Conservation (phyloP, 2,797 vertebrate species). For the Micrastur ruficollis region DNA sequence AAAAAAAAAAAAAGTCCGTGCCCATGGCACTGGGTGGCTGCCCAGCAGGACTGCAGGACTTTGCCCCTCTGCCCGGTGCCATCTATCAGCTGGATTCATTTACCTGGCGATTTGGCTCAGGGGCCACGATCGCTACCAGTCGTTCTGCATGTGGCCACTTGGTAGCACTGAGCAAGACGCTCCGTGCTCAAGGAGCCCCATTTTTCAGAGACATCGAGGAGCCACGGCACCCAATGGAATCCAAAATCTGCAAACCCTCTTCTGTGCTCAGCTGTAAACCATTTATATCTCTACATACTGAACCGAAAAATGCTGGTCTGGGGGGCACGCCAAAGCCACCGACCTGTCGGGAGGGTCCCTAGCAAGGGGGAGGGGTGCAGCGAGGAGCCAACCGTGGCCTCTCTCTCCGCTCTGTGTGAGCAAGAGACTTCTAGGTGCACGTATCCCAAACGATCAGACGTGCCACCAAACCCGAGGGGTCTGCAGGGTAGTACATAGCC, state of each 20-base stretch:
- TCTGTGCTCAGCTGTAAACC: background rate
- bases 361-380: background rate
- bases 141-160: fast-evolving
- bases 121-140: fast-evolving
- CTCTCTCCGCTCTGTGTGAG: background rate
- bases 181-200: background rate
- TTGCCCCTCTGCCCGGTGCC: background rate
- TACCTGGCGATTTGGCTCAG: background rate
- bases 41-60: background rate
- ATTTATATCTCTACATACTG: background rate
- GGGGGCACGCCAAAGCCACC: background rate
- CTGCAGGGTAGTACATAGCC: background rate
- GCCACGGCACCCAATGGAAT: too few relatives aligned
- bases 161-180: too few relatives aligned
- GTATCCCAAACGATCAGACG: fast-evolving
- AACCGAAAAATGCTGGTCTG: background rate
- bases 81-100: background rate
- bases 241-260: background rate
- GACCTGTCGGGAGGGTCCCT: too few relatives aligned
- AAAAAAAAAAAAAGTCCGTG: background rate
- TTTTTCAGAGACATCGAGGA: background rate
- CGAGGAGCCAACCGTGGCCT: background rate
- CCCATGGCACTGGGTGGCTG: background rate
- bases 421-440: background rate
- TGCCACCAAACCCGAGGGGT: fast-evolving